These are phyloP conservation scores for Pseudochromis fuscus DNA, from an alignment of 2,797 vertebrate species.

Conservation along the genomic window DNA sequence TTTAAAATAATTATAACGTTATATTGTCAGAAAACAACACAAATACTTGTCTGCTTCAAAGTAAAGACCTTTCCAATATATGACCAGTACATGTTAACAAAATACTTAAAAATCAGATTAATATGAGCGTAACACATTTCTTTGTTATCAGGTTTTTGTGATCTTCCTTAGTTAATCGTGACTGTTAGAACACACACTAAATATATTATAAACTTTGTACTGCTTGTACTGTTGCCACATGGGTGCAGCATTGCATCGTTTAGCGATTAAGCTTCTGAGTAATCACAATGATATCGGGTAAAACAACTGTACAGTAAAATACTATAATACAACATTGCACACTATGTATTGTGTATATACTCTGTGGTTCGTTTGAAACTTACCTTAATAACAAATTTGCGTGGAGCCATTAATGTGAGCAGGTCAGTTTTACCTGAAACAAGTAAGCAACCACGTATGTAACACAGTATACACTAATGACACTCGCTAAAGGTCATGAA, in stretches of 20 bases:
- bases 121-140: background rate
- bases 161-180: background rate
- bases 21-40: constrained; percentile 21
- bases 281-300: no score
- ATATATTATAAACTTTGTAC: background rate
- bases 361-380: no score
- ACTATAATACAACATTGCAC: no score
- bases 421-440: constrained; percentile 69
- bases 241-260: background rate
- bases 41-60: background rate
- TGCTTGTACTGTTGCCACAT: background rate
- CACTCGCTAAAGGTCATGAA: background rate
- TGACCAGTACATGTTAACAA: constrained; percentile 6
- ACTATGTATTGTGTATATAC: no score
- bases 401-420: constrained; percentile 82
- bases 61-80: constrained; percentile 6
- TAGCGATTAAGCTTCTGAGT: no score
- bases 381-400: constrained; percentile 93
- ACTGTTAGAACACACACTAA: background rate
- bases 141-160: background rate
- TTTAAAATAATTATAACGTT: constrained; percentile 28
- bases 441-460: constrained; percentile 15
- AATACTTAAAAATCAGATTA: background rate
- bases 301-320: no score
- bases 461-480: constrained; percentile 1